Percentiles rank a stretch among this genome's conserved stretches.
These are phyloP conservation scores for Astreopora myriophthalma DNA, from an alignment of 64 coral and sea anemone species.

Conservation along the genomic window DNA sequence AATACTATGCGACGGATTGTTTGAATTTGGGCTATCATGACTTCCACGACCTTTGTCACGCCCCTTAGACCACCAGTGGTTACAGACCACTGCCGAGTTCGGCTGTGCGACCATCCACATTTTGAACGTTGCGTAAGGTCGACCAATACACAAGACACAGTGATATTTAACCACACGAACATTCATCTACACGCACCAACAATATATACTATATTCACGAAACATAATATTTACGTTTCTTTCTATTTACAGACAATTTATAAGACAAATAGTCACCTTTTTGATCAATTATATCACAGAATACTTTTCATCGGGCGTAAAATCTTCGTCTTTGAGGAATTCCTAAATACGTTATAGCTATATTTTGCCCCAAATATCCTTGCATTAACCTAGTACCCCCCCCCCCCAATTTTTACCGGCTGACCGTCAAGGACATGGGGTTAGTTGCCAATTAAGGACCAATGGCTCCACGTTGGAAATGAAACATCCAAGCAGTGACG, in stretches of 20 bases:
- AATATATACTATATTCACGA: neutral
- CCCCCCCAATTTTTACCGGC: neutral
- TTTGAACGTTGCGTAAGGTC: neutral
- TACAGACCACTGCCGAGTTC: too few species aligned
- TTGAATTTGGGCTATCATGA: neutral
- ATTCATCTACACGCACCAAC: neutral
- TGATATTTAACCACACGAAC: neutral
- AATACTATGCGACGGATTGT: neutral
- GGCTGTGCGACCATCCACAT: too few species aligned
- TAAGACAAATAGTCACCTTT: neutral
- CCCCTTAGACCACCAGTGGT: neutral
- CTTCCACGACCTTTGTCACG: neutral
- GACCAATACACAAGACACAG: neutral
- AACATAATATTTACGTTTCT: neutral
- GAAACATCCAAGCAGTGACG: neutral
- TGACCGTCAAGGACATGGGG: neutral
- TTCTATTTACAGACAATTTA: conserved; percentile 5
- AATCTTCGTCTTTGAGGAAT: neutral
- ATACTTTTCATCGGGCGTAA: neutral
- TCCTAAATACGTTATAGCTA: neutral
- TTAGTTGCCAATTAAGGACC: too few species aligned
- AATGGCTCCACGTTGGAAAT: neutral
- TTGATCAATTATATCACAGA: neutral
- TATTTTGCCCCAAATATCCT: neutral
- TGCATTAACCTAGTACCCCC: neutral